These are phyloP conservation scores for Tetragonula clypearis DNA, from an alignment of 1,140 invertebrate species.

Conservation along the genomic window DNA sequence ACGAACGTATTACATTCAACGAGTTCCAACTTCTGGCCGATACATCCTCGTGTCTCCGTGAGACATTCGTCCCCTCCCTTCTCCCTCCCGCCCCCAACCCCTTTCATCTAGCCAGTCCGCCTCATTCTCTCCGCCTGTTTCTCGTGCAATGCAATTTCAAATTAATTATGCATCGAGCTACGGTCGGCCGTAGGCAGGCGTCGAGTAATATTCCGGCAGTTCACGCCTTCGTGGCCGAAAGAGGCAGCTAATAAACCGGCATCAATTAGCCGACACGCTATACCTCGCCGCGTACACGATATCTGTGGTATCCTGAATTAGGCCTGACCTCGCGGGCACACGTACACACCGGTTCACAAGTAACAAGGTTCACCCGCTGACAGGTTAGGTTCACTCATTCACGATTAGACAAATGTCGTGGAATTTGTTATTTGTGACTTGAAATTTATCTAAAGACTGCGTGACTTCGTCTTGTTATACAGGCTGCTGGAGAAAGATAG, in stretches of 20 bases:
- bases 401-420: not conserved
- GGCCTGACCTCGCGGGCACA: constrained; percentile 23
- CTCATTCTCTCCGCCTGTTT: constrained; percentile 1
- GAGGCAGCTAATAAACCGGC: constrained; percentile 77
- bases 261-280: constrained; percentile 78
- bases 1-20: constrained; percentile 16
- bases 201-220: constrained; percentile 72
- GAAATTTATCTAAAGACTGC: not conserved
- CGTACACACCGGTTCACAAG: not conserved
- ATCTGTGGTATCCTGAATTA: constrained; percentile 62
- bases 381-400: not conserved
- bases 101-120: constrained; percentile 4
- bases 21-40: not conserved
- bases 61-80: not conserved
- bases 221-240: constrained; percentile 73
- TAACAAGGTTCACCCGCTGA: not conserved
- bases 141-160: constrained; percentile 67
- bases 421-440: not conserved
- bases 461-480: no score
- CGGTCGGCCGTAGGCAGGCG: constrained; percentile 57
- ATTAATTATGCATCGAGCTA: constrained; percentile 75
- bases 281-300: constrained; percentile 37
- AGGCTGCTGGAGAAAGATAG: no score
- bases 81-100: no score
- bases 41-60: constrained; percentile 12